Conservation (phyloP, 64 coral and sea anemone genomes). For the Montipora efflorescens region DNA sequence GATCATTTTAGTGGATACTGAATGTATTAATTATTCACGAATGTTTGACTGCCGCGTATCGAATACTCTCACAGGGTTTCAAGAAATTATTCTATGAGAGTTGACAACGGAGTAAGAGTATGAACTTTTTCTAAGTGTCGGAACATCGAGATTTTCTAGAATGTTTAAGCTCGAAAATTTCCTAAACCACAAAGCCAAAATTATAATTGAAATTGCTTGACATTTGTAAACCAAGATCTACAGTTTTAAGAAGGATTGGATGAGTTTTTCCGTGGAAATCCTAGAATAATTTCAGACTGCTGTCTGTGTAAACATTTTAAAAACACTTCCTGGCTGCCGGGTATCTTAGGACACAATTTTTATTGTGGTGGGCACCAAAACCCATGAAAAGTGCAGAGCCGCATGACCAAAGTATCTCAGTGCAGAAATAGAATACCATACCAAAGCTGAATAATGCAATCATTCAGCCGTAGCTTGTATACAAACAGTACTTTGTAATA, state of each 20-base stretch:
- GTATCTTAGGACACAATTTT: neutral
- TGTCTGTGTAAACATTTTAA: no score
- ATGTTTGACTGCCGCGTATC: no score
- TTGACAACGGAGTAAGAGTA: neutral
- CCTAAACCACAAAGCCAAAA: constrained; percentile 3
- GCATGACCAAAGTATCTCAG: no score
- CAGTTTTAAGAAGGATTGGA: constrained; percentile 10
- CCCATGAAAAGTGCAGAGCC: no score
- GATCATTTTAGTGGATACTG: no score
- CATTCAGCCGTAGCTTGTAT: no score
- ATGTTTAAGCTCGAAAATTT: constrained; percentile 11
- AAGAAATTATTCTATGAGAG: neutral
- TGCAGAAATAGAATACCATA: no score
- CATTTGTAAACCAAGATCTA: neutral
- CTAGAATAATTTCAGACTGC: constrained; percentile 19
- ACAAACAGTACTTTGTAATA: no score
- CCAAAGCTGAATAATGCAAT: no score
- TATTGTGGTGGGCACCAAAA: no score
- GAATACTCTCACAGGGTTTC: neutral
- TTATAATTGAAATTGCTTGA: neutral
- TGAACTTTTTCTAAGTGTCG: neutral
- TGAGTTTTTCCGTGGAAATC: constrained; percentile 13
- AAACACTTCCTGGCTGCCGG: neutral
- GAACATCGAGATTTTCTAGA: neutral
- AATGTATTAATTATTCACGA: no score